phyloP scores from a whole-genome alignment of 2,797 vertebrate species.

The Streptopelia turtur region DNA sequence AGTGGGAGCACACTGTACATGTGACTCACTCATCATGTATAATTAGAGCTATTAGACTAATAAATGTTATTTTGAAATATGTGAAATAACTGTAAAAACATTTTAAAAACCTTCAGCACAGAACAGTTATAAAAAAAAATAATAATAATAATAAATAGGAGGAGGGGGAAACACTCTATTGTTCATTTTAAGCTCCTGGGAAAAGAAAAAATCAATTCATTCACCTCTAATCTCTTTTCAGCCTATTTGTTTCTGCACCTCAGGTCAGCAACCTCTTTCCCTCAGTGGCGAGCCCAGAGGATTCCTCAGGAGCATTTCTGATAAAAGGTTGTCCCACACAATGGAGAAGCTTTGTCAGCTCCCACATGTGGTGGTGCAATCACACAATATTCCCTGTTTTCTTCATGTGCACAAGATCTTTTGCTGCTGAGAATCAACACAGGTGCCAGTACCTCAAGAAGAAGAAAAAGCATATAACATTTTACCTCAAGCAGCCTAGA shows the following conservation, averaged over 20 bases:
- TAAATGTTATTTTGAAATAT: conserved; percentile 57
- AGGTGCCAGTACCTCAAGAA: not conserved
- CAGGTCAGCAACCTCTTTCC: not conserved
- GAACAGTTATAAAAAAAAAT: not conserved
- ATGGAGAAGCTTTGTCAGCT: not conserved
- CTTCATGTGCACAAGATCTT: not conserved
- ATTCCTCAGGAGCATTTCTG: not conserved
- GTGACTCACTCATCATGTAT: conserved; percentile 34
- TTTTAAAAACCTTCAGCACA: conserved; percentile 24
- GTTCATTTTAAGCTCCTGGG: not conserved
- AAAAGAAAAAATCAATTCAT: not conserved
- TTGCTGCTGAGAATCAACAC: not conserved
- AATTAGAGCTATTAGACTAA: conserved; percentile 51
- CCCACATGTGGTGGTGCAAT: not conserved
- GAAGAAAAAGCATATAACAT: not conserved
- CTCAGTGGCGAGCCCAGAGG: not conserved
- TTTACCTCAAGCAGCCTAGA: not conserved
- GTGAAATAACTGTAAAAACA: conserved; percentile 37
- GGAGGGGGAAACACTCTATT: not conserved
- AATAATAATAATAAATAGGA: not conserved
- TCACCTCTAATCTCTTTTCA: not conserved
- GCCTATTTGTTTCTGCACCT: not conserved
- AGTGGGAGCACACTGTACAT: conserved; percentile 1
- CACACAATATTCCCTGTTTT: not conserved
- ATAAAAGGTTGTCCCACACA: not conserved